Percentiles rank a stretch among this genome's conserved stretches.
These are phyloP conservation scores for Myoxocephalus aenaeus DNA, from an alignment of 2,797 vertebrate genomes.

Conservation along the genomic window DNA sequence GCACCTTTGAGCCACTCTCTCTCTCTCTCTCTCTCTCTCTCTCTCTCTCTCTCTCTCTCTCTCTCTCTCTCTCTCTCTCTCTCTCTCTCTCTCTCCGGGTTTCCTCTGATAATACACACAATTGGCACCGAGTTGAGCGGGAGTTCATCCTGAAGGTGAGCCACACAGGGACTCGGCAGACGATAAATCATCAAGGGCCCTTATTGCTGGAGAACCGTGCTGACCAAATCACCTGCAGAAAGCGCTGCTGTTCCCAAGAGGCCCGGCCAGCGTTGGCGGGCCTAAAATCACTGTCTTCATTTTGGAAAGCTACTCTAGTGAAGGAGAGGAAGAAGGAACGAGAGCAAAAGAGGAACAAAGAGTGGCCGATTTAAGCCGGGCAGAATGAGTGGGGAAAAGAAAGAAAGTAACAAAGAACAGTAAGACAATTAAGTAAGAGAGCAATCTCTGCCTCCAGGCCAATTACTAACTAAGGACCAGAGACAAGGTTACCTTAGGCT, in stretches of 20 bases:
- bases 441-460: slow-evolving; percentile 50
- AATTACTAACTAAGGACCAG: slow-evolving; percentile 53
- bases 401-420: slow-evolving; percentile 35
- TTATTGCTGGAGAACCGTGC: slow-evolving; percentile 39
- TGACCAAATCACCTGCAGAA: slow-evolving; percentile 59
- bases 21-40: neutral
- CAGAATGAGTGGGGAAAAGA: slow-evolving; percentile 27
- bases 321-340: neutral
- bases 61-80: slow-evolving; percentile 4
- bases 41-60: no score
- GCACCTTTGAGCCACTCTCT: neutral
- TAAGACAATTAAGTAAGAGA: slow-evolving; percentile 24
- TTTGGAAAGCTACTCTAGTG: slow-evolving; percentile 29
- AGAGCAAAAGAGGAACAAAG: neutral
- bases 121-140: slow-evolving; percentile 29
- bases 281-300: slow-evolving; percentile 57
- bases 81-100: neutral
- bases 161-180: slow-evolving; percentile 50
- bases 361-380: slow-evolving; percentile 37
- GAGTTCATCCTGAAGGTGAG: slow-evolving; percentile 61
- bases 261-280: slow-evolving; percentile 24
- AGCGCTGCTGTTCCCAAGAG: slow-evolving; percentile 54
- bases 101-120: slow-evolving; percentile 26
- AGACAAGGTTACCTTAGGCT: slow-evolving; percentile 63
- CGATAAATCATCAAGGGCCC: slow-evolving; percentile 60